Evolutionary conservation across 1,140 invertebrate species (phyloP).

Genomic region (Heliconius eleuchia): DNA sequence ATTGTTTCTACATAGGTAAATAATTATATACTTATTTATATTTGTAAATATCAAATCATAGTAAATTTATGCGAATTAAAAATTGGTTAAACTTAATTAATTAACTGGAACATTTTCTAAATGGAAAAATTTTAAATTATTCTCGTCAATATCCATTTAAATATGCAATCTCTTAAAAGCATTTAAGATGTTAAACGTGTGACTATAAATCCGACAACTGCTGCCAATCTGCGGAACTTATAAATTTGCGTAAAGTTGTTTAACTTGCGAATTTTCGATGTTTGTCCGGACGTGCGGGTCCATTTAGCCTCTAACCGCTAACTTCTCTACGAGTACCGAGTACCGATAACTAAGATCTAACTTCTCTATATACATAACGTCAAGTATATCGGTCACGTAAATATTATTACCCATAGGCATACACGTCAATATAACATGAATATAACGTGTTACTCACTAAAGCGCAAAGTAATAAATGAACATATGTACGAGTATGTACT

Average conservation of each 20-base stretch:
- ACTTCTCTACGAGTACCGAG: constrained; percentile 47
- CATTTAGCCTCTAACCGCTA: constrained; percentile 69
- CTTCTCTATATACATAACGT: constrained; percentile 19
- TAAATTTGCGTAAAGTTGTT: constrained; percentile 78
- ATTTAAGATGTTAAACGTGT: constrained; percentile 17
- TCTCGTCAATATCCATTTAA: neutral
- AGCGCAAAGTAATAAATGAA: neutral
- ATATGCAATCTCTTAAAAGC: neutral
- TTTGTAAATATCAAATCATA: neutral
- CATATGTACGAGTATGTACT: neutral
- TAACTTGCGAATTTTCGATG: constrained; percentile 73
- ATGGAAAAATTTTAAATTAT: neutral
- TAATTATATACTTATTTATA: neutral
- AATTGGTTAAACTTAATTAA: too few species aligned
- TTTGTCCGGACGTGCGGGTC: constrained; percentile 75
- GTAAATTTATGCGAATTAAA: too few species aligned
- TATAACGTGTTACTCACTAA: neutral
- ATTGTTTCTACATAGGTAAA: neutral
- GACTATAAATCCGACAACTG: constrained; percentile 36
- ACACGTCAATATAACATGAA: neutral
- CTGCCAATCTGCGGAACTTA: constrained; percentile 66
- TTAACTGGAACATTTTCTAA: neutral
- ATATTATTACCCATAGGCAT: neutral
- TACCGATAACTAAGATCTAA: constrained; percentile 40
- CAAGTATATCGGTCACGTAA: neutral